These are phyloP conservation scores for Drosophila monieri DNA, from an alignment of 2,888 invertebrate genomes.

Conservation along the genomic window DNA sequence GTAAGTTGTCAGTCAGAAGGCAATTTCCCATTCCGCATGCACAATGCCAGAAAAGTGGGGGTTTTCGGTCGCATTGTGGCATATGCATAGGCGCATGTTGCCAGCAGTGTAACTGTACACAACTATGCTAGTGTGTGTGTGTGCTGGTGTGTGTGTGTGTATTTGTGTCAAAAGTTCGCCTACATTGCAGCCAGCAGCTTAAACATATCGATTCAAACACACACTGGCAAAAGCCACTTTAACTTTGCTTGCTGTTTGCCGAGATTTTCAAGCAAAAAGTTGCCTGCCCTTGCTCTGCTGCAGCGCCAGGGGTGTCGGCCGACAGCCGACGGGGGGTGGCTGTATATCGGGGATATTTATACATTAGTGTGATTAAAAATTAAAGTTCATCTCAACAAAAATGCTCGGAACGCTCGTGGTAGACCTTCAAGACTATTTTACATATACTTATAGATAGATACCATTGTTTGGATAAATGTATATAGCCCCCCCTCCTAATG, in stretches of 20 bases:
- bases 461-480: not conserved
- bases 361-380: slow-evolving; percentile 2
- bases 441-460: not conserved
- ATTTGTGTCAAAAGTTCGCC: slow-evolving; percentile 54
- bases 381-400: slow-evolving; percentile 1
- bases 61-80: slow-evolving; percentile 47
- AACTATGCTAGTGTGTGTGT: slow-evolving; percentile 3
- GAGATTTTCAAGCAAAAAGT: slow-evolving; percentile 61
- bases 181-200: slow-evolving; percentile 66
- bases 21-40: slow-evolving; percentile 74
- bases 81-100: slow-evolving; percentile 63
- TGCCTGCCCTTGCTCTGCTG: slow-evolving; percentile 9
- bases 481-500: not conserved
- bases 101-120: not conserved
- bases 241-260: slow-evolving; percentile 67
- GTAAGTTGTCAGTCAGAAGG: slow-evolving; percentile 77
- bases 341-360: not conserved
- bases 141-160: slow-evolving; percentile 35
- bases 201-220: slow-evolving; percentile 64
- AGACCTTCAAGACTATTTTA: not conserved
- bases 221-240: slow-evolving; percentile 59
- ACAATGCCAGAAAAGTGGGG: slow-evolving; percentile 47
- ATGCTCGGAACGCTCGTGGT: not conserved
- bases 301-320: not conserved
- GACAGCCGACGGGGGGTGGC: not conserved